Conservation (phyloP, 2,888 invertebrate genomes). For the Oxytorus armatus region DNA sequence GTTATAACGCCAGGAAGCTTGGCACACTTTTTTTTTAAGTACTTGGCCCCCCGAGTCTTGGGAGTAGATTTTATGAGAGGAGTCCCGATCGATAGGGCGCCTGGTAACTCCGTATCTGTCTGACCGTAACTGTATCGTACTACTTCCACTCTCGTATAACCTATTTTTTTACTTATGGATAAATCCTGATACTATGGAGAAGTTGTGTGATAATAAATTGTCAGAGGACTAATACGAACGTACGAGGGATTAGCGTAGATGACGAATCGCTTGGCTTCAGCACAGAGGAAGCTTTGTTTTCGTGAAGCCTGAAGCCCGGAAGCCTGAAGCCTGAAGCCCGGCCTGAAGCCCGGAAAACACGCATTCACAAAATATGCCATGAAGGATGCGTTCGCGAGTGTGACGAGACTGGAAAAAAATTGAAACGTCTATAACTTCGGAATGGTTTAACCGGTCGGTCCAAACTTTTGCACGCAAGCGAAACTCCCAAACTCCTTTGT, state of each 20-base stretch:
- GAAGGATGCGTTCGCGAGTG: too few relatives aligned
- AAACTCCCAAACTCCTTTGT: too few relatives aligned
- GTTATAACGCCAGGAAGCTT: slow-evolving; percentile 34
- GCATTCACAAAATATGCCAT: too few relatives aligned
- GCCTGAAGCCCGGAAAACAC: too few relatives aligned
- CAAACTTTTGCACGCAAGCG: too few relatives aligned
- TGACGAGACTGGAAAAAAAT: too few relatives aligned
- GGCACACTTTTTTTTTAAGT: slow-evolving; percentile 58
- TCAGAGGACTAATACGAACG: background rate
- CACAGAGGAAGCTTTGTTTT: too few relatives aligned
- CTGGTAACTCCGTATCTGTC: slow-evolving; percentile 50
- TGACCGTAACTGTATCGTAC: slow-evolving; percentile 39
- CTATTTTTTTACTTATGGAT: slow-evolving; percentile 15
- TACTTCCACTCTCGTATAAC: slow-evolving; percentile 31
- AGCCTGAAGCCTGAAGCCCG: too few relatives aligned
- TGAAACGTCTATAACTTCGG: too few relatives aligned
- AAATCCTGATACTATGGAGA: slow-evolving; percentile 6
- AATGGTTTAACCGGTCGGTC: too few relatives aligned
- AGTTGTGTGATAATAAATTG: background rate
- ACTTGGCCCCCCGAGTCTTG: slow-evolving; percentile 50
- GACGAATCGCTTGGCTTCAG: too few relatives aligned
- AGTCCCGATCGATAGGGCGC: slow-evolving; percentile 49
- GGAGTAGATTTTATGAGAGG: slow-evolving; percentile 39
- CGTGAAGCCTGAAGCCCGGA: background rate
- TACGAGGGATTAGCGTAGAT: background rate